phyloP scores from a whole-genome alignment of 2,888 invertebrate genomes.

The Biston stratarius region DNA sequence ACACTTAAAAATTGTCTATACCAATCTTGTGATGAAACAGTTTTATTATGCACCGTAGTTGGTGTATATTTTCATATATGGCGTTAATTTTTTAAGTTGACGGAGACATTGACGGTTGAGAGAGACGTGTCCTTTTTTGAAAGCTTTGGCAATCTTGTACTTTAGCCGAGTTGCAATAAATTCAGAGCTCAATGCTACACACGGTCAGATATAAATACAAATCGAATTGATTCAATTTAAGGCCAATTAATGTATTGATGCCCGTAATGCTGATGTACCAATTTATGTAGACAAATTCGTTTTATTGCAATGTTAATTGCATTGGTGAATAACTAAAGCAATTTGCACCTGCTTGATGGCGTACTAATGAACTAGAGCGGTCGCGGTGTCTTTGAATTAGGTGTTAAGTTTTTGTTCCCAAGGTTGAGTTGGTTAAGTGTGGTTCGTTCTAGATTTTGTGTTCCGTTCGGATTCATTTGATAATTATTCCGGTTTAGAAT shows the following conservation, averaged over 20 bases:
- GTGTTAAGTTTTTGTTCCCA: conserved; percentile 6
- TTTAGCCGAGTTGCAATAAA: not conserved
- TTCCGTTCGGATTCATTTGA: not conserved
- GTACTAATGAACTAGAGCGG: conserved; percentile 34
- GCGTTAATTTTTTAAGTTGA: too few relatives aligned
- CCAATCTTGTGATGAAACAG: too few relatives aligned
- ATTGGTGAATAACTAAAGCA: conserved; percentile 23
- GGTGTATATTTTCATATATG: too few relatives aligned
- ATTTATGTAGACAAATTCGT: conserved; percentile 33
- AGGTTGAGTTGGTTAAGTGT: not conserved
- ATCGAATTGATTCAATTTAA: conserved; percentile 27
- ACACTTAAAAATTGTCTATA: too few relatives aligned
- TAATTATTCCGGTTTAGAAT: not conserved
- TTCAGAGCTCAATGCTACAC: conserved; percentile 19
- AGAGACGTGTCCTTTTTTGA: not conserved
- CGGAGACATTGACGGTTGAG: too few relatives aligned
- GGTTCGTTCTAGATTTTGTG: not conserved
- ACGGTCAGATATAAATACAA: conserved; percentile 9
- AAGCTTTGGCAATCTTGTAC: not conserved
- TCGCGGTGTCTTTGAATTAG: conserved; percentile 22
- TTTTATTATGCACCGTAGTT: too few relatives aligned
- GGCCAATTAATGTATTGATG: conserved; percentile 26
- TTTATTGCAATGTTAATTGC: conserved; percentile 36
- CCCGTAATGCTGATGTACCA: conserved; percentile 26
- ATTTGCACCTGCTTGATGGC: conserved; percentile 30